Percentiles rank a stretch among this genome's conserved stretches.
Evolutionary conservation across 1,140 invertebrate genomes (phyloP).

Genomic region (Orchestia grillus): DNA sequence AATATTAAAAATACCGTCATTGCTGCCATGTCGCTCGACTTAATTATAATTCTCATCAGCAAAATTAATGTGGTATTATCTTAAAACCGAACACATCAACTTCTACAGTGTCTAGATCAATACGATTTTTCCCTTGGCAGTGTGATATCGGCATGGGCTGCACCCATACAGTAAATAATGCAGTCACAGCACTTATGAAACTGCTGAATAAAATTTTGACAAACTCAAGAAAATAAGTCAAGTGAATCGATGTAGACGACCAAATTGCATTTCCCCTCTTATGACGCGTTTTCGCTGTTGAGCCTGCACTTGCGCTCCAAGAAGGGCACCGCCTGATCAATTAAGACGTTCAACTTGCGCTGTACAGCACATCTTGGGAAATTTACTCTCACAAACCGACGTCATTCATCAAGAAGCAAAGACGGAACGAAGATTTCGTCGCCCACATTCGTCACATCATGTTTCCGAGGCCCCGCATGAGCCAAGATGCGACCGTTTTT

Average conservation of each 20-base stretch:
- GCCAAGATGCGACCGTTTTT: slow-evolving; percentile 30
- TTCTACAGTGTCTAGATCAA: too few species aligned
- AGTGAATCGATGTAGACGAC: background rate
- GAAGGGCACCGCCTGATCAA: background rate
- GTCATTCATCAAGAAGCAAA: background rate
- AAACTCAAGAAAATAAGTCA: background rate
- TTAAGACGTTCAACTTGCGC: background rate
- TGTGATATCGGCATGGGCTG: too few species aligned
- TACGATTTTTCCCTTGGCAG: too few species aligned
- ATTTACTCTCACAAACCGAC: background rate
- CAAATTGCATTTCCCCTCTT: background rate
- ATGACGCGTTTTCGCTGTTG: background rate
- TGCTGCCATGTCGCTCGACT: too few species aligned
- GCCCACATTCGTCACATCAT: background rate
- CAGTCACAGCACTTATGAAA: background rate
- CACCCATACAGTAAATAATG: too few species aligned
- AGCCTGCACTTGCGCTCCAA: background rate
- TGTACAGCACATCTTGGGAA: background rate
- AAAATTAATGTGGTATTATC: too few species aligned
- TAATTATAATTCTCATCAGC: too few species aligned
- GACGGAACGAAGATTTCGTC: background rate
- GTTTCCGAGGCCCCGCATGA: background rate
- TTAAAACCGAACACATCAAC: too few species aligned
- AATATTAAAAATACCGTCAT: too few species aligned
- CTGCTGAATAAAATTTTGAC: background rate